Base-by-base conservation (phyloP, 2,797 vertebrate species). In the Trachurus trachurus region DNA sequence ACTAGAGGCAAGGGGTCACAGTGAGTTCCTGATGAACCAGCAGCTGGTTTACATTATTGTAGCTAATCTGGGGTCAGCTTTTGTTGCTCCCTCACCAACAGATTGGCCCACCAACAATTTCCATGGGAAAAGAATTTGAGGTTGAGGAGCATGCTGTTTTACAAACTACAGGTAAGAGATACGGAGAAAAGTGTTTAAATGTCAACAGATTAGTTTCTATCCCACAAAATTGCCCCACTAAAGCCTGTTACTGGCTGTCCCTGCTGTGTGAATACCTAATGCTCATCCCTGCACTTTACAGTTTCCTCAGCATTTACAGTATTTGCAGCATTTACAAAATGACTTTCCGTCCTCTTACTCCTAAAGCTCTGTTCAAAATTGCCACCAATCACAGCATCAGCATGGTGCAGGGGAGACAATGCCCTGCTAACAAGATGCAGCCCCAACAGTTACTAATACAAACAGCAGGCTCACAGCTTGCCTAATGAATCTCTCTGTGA, bases 1-100 rank as follows among this genome's bases (percentile, higher is more conserved):
- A 61, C 57, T 26, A 42, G 69, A 73, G 44, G 59, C 74, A 34
- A 34, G 31, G 47, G 86, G 87, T 91, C 86, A 72, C 58, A 71
- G 47, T 62, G 76, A 78, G 86, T 83, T 88, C 81, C 80, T 73
- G 74, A 83, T 82, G 57, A 81, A 73, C 59, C 52, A 68, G 76
- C 83, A 91, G 81, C 86, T 91, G 92, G 80, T 91, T 91, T 84
- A 72, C 81, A 88, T 90, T 90, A 83, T 79, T 78, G 66, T 66
- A 79, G 78, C 69, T 85, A 87, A 87, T 87, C 75, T 26, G 34
- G 66, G 89, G 88, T 91, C 87, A 85, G 78, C 50, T 66, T 75
- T 58, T 73, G 63, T 69, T 79, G 74, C 87, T 80, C 60, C 34
- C 47, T 86, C 75, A 85, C 74, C 88, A 58, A 37, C 72, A 85